These are phyloP conservation scores for Mormyrops boulengeri DNA, from an alignment of 2,797 vertebrate genomes.

Conservation along the genomic window DNA sequence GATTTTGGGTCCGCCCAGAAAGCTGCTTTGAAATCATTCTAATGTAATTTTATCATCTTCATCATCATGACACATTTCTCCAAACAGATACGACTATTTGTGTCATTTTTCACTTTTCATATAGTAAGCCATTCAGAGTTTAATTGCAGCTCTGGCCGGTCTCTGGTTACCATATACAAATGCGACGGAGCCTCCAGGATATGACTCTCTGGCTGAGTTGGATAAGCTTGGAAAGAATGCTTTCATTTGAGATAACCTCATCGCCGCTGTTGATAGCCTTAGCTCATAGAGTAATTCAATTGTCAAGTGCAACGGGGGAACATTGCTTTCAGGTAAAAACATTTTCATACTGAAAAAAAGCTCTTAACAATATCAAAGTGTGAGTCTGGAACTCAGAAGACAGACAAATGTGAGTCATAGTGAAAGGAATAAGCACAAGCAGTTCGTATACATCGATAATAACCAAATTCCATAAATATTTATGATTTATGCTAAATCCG, in stretches of 20 bases:
- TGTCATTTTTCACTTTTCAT: background rate
- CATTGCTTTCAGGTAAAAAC: constrained; percentile 14
- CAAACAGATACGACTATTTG: background rate
- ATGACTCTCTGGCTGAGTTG: constrained; percentile 11
- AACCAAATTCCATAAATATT: background rate
- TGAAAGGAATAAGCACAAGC: background rate
- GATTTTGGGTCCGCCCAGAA: background rate
- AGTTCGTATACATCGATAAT: background rate
- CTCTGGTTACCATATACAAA: constrained; percentile 12
- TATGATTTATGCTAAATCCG: background rate
- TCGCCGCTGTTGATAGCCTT: constrained; percentile 14
- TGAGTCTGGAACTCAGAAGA: background rate
- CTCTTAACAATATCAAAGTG: constrained; percentile 8
- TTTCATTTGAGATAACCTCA: constrained; percentile 19
- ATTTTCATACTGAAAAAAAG: constrained; percentile 7
- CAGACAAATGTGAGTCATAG: background rate
- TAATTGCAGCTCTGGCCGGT: background rate
- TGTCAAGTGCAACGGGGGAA: constrained; percentile 4
- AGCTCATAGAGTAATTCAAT: constrained; percentile 19
- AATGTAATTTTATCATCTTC: background rate
- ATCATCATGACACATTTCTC: background rate
- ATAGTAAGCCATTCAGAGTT: background rate
- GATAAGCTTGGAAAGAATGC: constrained; percentile 15
- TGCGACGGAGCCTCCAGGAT: background rate
- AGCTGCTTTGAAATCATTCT: background rate